Base-by-base conservation (phyloP, 2,797 vertebrate genomes). In the Morelia viridis region DNA sequence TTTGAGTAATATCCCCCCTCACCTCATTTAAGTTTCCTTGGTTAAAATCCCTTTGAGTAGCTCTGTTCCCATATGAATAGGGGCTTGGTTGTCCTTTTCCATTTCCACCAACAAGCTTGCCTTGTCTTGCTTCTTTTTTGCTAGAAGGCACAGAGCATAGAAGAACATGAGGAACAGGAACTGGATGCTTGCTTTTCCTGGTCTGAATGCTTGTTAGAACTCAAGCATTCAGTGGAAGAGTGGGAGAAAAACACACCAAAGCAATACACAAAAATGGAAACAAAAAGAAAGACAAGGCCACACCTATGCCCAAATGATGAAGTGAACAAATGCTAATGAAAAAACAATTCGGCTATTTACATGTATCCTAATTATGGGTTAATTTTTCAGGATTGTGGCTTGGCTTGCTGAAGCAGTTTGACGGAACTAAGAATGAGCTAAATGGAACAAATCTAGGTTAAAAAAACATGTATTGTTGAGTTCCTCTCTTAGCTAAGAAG, bases 101-200 rank as follows among this genome's bases (percentile, higher is more conserved):
- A 31, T 31, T 13, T 41, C 89, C 65, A 12, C 85, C 46, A 31
- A 19, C 9, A 87, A 89, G 87, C n/a, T 91, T 95, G 19, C 94
- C 96, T 94, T 95, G 94, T 85, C 96, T 95, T 56, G 94, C 95
- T 96, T 97, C 96, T 2, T 93, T 95, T 96, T 97, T 96, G 80
- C 96, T 97, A 85, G 10, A 95, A 96, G 35, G 92, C 89, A 22
- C 0, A 8, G 50, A 94, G 10, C 91, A 0, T 31, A 19, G 92
- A 17, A 88, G 28, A 95, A 92, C 87, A 1, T 0, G 41, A 95
- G 10, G 4, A 19, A 68, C 53, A 57, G 26, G 50, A 58, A 31
- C 35, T 46, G 60, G 17, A 65, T 46, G 35, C 26, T 50, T 31
- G 53, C 17, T 19, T 46, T 83, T 9, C 5, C 53, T 35, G 60